Evolutionary conservation across 1,140 invertebrate species (phyloP), one percentile per base, ranked within the genome.

Genomic region (Drosophila parabipectinata): DNA sequence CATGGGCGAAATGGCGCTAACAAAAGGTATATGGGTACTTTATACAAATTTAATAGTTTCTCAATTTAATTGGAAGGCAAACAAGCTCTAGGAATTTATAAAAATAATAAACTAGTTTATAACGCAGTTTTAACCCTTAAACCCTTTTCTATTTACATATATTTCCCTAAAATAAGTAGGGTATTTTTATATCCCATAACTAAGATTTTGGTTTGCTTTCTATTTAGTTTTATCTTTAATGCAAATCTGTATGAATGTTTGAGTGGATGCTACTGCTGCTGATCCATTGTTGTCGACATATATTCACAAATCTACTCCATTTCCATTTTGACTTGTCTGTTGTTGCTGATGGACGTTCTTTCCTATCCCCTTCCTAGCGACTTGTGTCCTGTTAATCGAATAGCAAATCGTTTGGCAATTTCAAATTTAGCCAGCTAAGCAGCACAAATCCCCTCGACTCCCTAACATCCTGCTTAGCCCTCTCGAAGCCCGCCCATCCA

Each of bases 381-480:
- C 21, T 77, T 60, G 71, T 85, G 81, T 71, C 61, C 75, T 82
- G 61, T 87, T 85, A 85, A 85, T 85, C 81, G 82, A 85, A 87
- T 82, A 64, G 78, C 83, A 88, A 85, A 87, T 78, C 81, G 78
- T 87, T 82, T 78, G 68, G 74, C 78, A 71, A 87, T 85, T 87
- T 85, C 41, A 72, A 87, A 87, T 87, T 87, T 87, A 81, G 81
- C 82, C 56, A 85, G 54, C 81, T 81, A 77, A 84, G 81, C 82
- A 81, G 51, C 39, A 48, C 62, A 60, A 79, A 61, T 61, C 14
- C 56, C 14, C 34, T 18, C 14, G 6, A 47, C 9, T 12, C 1
- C 3, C 21, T 21, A 21, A 3, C 2, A 21, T 21, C 45, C 15
- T 4, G 6, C n/a, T n/a, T 37, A 37, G 34, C 34, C 34, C 34